Conservation (phyloP, 1,140 invertebrate genomes). For the Trachelipus rathkii region DNA sequence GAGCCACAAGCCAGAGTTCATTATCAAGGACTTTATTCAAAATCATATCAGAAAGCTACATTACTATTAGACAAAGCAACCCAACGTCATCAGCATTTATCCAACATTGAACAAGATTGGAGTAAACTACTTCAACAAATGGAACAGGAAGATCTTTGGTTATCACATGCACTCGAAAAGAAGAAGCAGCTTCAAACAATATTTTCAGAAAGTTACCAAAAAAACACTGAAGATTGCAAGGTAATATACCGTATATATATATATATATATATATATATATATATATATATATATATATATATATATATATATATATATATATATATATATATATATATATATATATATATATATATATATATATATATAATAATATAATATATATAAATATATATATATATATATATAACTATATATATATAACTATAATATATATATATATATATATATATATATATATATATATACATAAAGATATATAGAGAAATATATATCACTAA, state of each 20-base stretch:
- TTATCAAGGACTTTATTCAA: slow-evolving; percentile 68
- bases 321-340: too few species aligned
- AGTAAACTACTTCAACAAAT: slow-evolving; percentile 65
- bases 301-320: too few species aligned
- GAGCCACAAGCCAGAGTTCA: slow-evolving; percentile 69
- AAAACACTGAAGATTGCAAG: slow-evolving; percentile 75
- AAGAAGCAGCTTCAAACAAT: slow-evolving; percentile 71
- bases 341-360: too few species aligned
- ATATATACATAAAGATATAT: too few species aligned
- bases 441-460: too few species aligned
- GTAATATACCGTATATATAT: slow-evolving; percentile 47
- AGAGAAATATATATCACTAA: too few species aligned
- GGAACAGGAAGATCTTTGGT: slow-evolving; percentile 73
- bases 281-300: too few species aligned
- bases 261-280: too few species aligned
- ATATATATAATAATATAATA: too few species aligned
- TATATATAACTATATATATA: too few species aligned
- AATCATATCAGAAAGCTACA: slow-evolving; percentile 67
- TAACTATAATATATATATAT: too few species aligned
- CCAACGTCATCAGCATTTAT: slow-evolving; percentile 71
- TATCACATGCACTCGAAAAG: slow-evolving; percentile 71
- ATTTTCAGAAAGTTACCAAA: slow-evolving; percentile 72
- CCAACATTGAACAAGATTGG: slow-evolving; percentile 75
- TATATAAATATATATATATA: too few species aligned
- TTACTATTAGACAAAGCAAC: slow-evolving; percentile 71